These are phyloP conservation scores for Hylaea fasciaria DNA, from an alignment of 2,888 invertebrate genomes.

Conservation along the genomic window DNA sequence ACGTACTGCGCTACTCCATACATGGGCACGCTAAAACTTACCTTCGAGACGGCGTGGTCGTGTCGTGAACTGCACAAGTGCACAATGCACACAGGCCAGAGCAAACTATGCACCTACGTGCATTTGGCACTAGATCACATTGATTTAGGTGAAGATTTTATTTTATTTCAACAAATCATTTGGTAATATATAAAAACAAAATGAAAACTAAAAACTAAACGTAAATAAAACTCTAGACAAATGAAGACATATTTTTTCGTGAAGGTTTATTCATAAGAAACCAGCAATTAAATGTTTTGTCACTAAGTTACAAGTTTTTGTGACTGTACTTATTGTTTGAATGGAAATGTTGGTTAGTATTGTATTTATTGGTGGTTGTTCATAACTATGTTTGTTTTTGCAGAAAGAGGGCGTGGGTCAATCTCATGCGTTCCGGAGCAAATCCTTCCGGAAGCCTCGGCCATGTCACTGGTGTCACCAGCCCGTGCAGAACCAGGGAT, in stretches of 20 bases:
- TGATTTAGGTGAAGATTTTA: background rate
- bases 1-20: slow-evolving; percentile 39
- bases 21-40: slow-evolving; percentile 33
- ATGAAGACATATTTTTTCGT: too few relatives aligned
- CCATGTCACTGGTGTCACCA: slow-evolving; percentile 93
- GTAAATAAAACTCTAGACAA: too few relatives aligned
- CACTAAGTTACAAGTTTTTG: too few relatives aligned
- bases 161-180: too few relatives aligned
- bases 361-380: too few relatives aligned
- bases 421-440: slow-evolving; percentile 90
- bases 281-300: too few relatives aligned
- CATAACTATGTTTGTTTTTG: slow-evolving; percentile 58
- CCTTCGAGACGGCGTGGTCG: slow-evolving; percentile 9
- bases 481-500: slow-evolving; percentile 89
- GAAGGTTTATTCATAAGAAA: too few relatives aligned
- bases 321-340: too few relatives aligned
- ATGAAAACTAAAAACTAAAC: too few relatives aligned
- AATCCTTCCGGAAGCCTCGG: slow-evolving; percentile 89
- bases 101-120: too few relatives aligned
- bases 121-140: slow-evolving; percentile 1
- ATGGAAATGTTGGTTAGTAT: too few relatives aligned
- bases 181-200: too few relatives aligned
- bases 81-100: slow-evolving; percentile 23
- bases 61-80: slow-evolving; percentile 26
- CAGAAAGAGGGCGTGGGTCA: slow-evolving; percentile 89